Evolutionary conservation across 2,797 vertebrate species (phyloP), one percentile per base, ranked within the genome.

Genomic region (Psittacula derbiana): DNA sequence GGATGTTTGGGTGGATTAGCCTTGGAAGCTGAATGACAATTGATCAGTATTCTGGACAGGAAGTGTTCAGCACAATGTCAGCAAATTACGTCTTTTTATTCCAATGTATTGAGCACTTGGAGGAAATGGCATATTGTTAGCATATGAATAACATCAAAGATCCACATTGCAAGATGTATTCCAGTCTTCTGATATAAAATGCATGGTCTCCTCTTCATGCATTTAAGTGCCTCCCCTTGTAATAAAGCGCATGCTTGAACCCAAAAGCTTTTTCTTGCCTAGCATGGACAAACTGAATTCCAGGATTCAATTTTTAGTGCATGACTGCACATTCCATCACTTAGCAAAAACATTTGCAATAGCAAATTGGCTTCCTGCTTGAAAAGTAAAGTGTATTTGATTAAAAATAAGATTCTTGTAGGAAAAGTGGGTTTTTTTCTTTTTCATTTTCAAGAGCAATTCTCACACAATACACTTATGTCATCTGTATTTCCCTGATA

Each of bases 101-200:
- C 95, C 43, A 31, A 74, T 40, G 72, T 92, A 97, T 88, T 76
- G 96, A 97, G 88, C 47, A 89, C 87, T 96, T 93, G 12, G 83
- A 97, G 96, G 94, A 98, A 98, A 97, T 90, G 69, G 90, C 96
- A 95, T 97, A 97, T 95, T 97, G 95, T 97, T 98, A 97, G 87
- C 97, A 97, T 97, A 97, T 98, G 97, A 97, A 97, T 97, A 95
- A 93, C 97, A 97, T 98, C 97, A 98, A 97, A 98, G 97, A 50
- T 52, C 49, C 79, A 67, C 72, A 67, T 3, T 93, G 92, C 89
- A 97, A 97, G 96, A 97, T 95, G 91, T 97, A 94, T 93, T 97
- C 96, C 92, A 92, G 81, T 93, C 93, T 96, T 96, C 92, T 97
- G 90, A 96, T 96, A 95, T 62, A 93, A 94, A 97, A 96, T 88